These are phyloP conservation scores for Zosterops lateralis DNA, from an alignment of 2,113 vertebrate genomes.

Conservation along the genomic window DNA sequence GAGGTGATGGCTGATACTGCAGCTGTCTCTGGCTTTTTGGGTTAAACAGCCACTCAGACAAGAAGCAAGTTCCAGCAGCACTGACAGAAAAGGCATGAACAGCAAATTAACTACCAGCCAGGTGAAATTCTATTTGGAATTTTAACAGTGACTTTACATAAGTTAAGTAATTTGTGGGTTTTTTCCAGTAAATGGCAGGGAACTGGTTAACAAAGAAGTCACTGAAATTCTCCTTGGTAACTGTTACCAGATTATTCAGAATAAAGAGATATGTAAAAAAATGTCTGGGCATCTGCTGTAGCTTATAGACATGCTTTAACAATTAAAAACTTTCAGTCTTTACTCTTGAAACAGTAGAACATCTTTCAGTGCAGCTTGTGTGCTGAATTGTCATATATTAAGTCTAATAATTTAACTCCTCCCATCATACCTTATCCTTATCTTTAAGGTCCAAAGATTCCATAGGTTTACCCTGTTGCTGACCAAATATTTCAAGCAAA, in stretches of 20 bases:
- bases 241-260: neutral
- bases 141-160: neutral
- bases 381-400: neutral
- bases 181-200: neutral
- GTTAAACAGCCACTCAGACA: neutral
- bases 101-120: neutral
- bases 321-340: neutral
- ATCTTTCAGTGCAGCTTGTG: neutral
- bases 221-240: neutral
- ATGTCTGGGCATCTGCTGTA: neutral
- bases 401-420: neutral
- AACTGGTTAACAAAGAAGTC: neutral
- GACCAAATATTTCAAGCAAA: constrained; percentile 75
- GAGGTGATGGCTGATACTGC: neutral
- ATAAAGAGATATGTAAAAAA: neutral
- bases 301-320: neutral
- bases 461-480: constrained; percentile 74
- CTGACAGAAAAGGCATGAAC: neutral
- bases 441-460: constrained; percentile 76
- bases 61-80: neutral
- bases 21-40: neutral
- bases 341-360: neutral
- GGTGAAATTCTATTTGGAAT: neutral
- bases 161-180: neutral
- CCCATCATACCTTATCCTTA: constrained; percentile 69